Evolutionary conservation across 2,797 vertebrate species (phyloP).

Genomic region (Gymnocypris eckloni): DNA sequence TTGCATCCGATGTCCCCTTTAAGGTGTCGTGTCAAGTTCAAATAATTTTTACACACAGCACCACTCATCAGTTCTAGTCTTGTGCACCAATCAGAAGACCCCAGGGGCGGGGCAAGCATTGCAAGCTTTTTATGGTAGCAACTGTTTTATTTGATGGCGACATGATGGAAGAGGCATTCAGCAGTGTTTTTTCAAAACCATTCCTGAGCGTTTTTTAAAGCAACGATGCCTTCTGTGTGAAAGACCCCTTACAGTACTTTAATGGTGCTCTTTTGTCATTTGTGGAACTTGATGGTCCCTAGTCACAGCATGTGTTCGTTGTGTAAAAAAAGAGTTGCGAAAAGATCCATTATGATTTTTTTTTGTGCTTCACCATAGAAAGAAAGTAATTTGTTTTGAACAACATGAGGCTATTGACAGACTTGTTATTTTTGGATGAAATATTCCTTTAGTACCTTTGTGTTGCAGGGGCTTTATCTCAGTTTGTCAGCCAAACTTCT

Average conservation of each 20-base stretch:
- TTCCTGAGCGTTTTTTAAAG: not conserved
- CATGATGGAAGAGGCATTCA: not conserved
- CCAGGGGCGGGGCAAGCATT: not conserved
- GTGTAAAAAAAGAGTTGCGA: not conserved
- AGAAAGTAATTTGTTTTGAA: not conserved
- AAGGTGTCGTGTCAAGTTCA: too few relatives aligned
- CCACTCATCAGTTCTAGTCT: too few relatives aligned
- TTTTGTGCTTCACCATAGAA: not conserved
- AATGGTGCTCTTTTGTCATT: not conserved
- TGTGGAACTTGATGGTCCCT: too few relatives aligned
- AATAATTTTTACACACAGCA: too few relatives aligned
- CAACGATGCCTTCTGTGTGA: not conserved
- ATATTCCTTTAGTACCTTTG: not conserved
- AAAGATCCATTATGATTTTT: not conserved
- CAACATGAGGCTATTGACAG: not conserved
- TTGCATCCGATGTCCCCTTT: too few relatives aligned
- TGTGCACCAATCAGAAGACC: not conserved
- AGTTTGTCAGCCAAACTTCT: conserved; percentile 59
- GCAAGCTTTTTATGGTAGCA: not conserved
- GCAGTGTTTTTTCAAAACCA: not conserved
- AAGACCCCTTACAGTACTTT: not conserved
- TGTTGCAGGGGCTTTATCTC: conserved; percentile 19
- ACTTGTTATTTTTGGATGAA: not conserved
- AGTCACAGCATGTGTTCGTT: not conserved
- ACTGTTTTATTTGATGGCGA: not conserved